Evolutionary conservation across 2,888 invertebrate genomes (phyloP).

Genomic region (Lycocerus yunnanus): DNA sequence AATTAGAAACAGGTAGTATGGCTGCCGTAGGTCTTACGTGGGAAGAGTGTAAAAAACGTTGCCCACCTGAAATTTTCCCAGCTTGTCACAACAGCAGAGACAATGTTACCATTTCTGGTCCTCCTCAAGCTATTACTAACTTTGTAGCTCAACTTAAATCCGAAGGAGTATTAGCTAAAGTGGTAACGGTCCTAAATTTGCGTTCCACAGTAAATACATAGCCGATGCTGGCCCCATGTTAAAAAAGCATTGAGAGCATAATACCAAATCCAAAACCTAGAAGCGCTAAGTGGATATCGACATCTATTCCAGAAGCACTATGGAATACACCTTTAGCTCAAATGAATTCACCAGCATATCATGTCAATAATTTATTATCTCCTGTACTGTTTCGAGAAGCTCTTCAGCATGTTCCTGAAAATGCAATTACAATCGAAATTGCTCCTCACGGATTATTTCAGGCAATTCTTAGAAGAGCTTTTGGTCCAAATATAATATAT

Average conservation of each 20-base stretch:
- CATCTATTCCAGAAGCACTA: conserved; percentile 84
- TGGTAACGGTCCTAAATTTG: conserved; percentile 85
- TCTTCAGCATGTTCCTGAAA: conserved; percentile 79
- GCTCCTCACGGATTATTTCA: conserved; percentile 95
- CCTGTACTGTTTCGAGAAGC: conserved; percentile 94
- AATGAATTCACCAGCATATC: conserved; percentile 89
- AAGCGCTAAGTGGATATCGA: conserved; percentile 86
- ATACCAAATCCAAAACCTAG: conserved; percentile 81
- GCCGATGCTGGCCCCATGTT: conserved; percentile 83
- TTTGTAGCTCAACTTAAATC: conserved; percentile 73
- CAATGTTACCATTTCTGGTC: conserved; percentile 93
- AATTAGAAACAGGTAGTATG: conserved; percentile 80
- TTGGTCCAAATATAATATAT: conserved; percentile 74
- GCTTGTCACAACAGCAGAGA: conserved; percentile 96
- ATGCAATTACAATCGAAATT: conserved; percentile 89
- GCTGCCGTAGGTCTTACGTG: conserved; percentile 91
- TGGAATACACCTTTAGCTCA: conserved; percentile 81
- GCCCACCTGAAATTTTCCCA: conserved; percentile 79
- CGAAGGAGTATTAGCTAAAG: conserved; percentile 81
- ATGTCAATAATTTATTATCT: conserved; percentile 93
- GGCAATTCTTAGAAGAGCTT: conserved; percentile 87
- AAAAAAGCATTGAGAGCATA: conserved; percentile 78
- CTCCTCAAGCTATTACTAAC: conserved; percentile 67
- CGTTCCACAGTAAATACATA: conserved; percentile 95
- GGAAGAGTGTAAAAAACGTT: conserved; percentile 75